phyloP scores from a whole-genome alignment of 2,888 invertebrate genomes.

The Drosophila pseudotalamancana region DNA sequence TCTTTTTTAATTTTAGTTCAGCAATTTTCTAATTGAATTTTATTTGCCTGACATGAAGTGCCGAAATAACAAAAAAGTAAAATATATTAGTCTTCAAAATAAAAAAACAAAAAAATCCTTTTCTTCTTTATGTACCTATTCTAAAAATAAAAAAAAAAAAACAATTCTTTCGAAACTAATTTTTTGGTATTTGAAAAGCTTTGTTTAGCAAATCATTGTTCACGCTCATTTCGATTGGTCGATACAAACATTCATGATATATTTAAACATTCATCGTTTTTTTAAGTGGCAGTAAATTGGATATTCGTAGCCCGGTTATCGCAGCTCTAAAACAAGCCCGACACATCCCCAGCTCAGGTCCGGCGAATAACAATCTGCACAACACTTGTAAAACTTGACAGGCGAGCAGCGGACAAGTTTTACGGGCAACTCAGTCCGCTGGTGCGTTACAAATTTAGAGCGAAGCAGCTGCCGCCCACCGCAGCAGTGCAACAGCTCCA shows the following conservation, averaged over 20 bases:
- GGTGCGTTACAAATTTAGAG: conserved; percentile 59
- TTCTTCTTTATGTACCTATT: no score
- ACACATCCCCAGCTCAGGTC: conserved; percentile 46
- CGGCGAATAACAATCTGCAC: conserved; percentile 70
- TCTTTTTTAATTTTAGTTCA: no score
- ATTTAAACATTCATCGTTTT: conserved; percentile 13
- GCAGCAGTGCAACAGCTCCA: conserved; percentile 5
- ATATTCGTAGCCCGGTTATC: conserved; percentile 60
- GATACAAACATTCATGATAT: background rate
- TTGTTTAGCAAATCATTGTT: no score
- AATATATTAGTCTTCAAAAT: no score
- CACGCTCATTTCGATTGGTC: no score
- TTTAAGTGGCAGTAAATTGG: conserved; percentile 56
- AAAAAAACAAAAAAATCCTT: no score
- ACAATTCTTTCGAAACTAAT: no score
- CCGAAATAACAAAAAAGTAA: no score
- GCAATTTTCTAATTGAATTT: no score
- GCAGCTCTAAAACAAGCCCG: conserved; percentile 50
- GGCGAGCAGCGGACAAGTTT: conserved; percentile 77
- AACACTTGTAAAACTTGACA: conserved; percentile 78
- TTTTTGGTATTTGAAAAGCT: no score
- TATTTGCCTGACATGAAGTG: no score
- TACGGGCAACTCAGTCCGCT: conserved; percentile 51
- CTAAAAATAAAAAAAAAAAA: no score
- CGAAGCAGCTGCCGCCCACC: conserved; percentile 45